Evolutionary conservation across 2,113 vertebrate species (phyloP).

Genomic region (Sinocyclocheilus anshuiensis): DNA sequence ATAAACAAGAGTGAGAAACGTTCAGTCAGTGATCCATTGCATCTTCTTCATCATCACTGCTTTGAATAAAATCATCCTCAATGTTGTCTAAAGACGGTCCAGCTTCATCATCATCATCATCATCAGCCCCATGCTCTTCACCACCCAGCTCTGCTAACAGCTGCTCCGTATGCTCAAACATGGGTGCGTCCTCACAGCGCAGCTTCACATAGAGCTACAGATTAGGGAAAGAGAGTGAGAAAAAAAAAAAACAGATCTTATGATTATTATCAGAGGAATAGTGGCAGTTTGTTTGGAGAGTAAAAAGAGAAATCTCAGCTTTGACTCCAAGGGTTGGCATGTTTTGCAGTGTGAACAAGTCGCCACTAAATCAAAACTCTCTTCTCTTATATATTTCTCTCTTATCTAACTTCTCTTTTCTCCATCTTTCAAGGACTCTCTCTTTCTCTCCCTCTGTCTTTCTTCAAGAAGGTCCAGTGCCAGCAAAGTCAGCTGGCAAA

Average conservation of each 20-base stretch:
- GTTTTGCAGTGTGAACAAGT: constrained; percentile 15
- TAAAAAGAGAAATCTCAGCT: neutral
- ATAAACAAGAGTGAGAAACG: neutral
- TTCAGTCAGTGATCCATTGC: constrained; percentile 76
- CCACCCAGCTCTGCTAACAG: constrained; percentile 74
- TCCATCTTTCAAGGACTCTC: constrained; percentile 12
- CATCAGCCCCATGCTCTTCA: constrained; percentile 56
- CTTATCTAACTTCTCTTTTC: neutral
- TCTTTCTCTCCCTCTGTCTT: neutral
- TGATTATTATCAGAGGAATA: constrained; percentile 22
- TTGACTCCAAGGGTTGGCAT: constrained; percentile 8
- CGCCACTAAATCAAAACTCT: neutral
- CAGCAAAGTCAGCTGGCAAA: constrained; percentile 21
- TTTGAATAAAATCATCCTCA: constrained; percentile 66
- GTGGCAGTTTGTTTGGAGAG: neutral
- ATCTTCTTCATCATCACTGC: constrained; percentile 54
- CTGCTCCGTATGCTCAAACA: constrained; percentile 77
- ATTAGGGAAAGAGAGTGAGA: constrained; percentile 45
- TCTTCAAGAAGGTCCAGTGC: constrained; percentile 9
- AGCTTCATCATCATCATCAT: constrained; percentile 65
- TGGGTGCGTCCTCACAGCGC: constrained; percentile 74
- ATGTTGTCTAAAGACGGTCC: constrained; percentile 73
- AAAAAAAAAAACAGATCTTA: neutral
- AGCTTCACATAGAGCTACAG: constrained; percentile 77
- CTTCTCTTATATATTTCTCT: neutral